These are phyloP conservation scores for Lepus timidus DNA, from an alignment of 2,113 vertebrate genomes.

Conservation along the genomic window DNA sequence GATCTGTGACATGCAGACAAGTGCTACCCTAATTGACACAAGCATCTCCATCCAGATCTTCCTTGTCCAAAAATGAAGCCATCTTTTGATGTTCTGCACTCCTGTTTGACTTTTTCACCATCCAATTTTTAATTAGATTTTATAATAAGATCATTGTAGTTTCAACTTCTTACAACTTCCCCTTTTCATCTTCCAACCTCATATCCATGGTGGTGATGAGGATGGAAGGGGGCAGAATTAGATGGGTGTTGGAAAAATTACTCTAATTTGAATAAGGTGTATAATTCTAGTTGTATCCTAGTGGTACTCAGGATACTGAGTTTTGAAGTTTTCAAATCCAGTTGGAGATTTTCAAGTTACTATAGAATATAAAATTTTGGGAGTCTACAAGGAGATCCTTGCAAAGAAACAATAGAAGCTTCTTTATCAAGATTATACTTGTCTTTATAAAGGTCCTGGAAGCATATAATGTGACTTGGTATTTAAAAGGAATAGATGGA, in stretches of 20 bases:
- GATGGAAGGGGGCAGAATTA: not conserved
- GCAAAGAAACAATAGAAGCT: not conserved
- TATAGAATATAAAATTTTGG: not conserved
- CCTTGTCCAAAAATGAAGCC: not conserved
- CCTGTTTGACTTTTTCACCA: not conserved
- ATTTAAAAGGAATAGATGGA: not conserved
- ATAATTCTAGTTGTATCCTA: not conserved
- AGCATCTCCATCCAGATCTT: not conserved
- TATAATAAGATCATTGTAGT: not conserved
- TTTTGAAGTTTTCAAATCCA: constrained; percentile 6
- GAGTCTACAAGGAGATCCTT: not conserved
- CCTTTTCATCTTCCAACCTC: not conserved
- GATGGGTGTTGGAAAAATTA: not conserved
- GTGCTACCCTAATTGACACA: not conserved
- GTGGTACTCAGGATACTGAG: not conserved
- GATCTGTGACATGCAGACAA: not conserved
- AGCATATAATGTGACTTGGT: not conserved
- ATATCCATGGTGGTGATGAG: not conserved
- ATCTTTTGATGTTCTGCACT: not conserved
- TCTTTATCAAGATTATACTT: not conserved
- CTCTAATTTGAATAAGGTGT: constrained; percentile 1
- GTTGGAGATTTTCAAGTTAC: constrained; percentile 1
- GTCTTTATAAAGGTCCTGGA: not conserved
- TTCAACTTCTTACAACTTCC: not conserved
- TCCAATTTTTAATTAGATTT: not conserved